Percentiles rank a stretch among this genome's conserved stretches.
Evolutionary conservation across 1,140 invertebrate species (phyloP).

Genomic region (Tetramorium parvispinum): DNA sequence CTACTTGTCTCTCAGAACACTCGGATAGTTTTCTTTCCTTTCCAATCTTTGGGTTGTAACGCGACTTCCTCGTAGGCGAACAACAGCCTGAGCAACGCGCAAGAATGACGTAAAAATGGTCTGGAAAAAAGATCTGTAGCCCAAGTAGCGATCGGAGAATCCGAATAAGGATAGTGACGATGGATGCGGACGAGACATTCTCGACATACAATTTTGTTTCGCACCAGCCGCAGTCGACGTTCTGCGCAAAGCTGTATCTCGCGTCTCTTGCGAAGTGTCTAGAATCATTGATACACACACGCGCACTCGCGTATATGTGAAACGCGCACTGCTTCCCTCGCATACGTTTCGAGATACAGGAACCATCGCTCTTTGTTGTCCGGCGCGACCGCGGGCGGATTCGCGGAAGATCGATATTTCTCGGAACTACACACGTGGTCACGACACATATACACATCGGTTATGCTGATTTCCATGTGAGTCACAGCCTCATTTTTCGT

Average conservation of each 20-base stretch:
- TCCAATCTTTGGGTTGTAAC: not conserved
- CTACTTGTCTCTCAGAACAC: not conserved
- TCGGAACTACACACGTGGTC: conserved; percentile 24
- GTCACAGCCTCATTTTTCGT: conserved; percentile 1
- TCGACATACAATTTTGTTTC: not conserved
- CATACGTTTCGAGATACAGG: not conserved
- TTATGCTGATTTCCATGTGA: conserved; percentile 2
- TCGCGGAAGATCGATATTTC: conserved; percentile 12
- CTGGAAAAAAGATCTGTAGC: not conserved
- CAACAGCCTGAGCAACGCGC: not conserved
- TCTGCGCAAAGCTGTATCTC: not conserved
- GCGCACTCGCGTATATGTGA: not conserved
- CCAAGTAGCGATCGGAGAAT: not conserved
- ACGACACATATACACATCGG: not conserved
- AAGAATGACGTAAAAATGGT: not conserved
- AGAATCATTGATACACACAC: not conserved
- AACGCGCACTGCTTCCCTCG: not conserved
- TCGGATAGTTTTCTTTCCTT: not conserved
- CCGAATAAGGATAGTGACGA: not conserved
- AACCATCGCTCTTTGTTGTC: not conserved
- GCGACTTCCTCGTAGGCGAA: not conserved
- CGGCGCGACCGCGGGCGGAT: not conserved
- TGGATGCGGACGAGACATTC: not conserved
- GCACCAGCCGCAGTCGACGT: not conserved
- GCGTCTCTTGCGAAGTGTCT: not conserved